phyloP scores from a whole-genome alignment of 2,797 vertebrate genomes.

The Pangasius larnaudii region DNA sequence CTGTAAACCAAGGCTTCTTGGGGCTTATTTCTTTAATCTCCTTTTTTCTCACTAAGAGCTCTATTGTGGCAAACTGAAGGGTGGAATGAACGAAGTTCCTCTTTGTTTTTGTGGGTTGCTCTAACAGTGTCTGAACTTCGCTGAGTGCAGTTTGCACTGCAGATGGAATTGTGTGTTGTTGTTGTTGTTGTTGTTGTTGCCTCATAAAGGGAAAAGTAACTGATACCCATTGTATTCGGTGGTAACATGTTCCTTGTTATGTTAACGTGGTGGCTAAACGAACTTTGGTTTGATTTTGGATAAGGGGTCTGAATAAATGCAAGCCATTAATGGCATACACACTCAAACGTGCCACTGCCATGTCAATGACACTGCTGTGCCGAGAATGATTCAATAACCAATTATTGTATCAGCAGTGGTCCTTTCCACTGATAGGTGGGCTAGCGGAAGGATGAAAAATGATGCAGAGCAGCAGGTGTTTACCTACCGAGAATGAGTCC shows the following conservation, averaged over 20 bases:
- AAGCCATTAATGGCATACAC: background rate
- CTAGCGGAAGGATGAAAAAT: background rate
- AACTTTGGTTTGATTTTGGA: slow-evolving; percentile 5
- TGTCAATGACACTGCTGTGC: background rate
- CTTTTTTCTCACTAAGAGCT: background rate
- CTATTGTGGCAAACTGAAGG: background rate
- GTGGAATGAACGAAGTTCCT: background rate
- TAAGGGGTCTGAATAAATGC: background rate
- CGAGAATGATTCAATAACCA: slow-evolving; percentile 5
- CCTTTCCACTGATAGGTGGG: background rate
- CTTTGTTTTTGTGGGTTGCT: background rate
- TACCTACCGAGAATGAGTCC: background rate
- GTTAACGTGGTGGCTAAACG: background rate
- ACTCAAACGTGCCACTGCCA: background rate
- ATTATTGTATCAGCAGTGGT: background rate
- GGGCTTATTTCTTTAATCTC: too few species aligned
- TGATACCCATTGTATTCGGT: background rate
- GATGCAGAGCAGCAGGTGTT: background rate
- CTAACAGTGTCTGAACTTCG: background rate
- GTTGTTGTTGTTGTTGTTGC: background rate
- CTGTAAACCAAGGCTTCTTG: too few species aligned
- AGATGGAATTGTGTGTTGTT: background rate
- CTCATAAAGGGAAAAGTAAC: background rate
- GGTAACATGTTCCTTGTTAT: background rate
- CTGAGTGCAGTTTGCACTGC: background rate